Base-by-base conservation (phyloP, 2,113 vertebrate genomes). In the Platichthys flesus region DNA sequence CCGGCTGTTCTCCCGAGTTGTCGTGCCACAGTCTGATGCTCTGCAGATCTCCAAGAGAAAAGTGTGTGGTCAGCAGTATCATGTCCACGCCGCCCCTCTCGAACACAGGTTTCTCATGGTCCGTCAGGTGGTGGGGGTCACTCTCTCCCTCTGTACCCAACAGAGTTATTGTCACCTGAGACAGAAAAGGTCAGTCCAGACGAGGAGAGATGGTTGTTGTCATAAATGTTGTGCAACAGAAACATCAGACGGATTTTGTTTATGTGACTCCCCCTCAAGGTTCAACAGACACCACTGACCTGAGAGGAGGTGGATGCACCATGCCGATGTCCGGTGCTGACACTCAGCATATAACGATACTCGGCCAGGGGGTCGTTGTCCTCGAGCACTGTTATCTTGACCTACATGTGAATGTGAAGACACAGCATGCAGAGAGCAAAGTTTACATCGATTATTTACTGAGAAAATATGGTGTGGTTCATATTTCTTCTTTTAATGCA, bases 361-460 rank as follows among this genome's bases (percentile, higher is more conserved):
- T 96, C 96, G 85, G 97, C 96, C 85, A 98, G 94, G 23, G 96
- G 96, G 63, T 99, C 96, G 0, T 98, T 99, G 89, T 98, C 97
- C 67, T 94, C 95, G 40, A 98, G 92, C 18, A 97, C 84, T 37
- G 94, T 96, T 89, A 99, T 94, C 88, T 96, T 99, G 79, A 96
- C 95, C 97, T 98, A 62, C 6, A 76, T 72, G 61, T 59, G 26
- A 59, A 57, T 18, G 16, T 0, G 0, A 70, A 13, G 20, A 74
- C 9, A 71, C 12, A 35, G 14, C 2, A 5, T 13, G 56, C 24
- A 42, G 20, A 2, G 14, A 62, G 28, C 61, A 31, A 51, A 6
- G 20, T 67, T 54, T 16, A 26, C n/a, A 10, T 28, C 28, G 9
- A 54, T 12, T 56, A 60, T 16, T 57, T 74, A n/a, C 5, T 23